A percentile compares a stretch with the other conserved stretches of the same genome.
phyloP scores from a whole-genome alignment of 2,113 vertebrate genomes.

The Sylvia atricapilla region DNA sequence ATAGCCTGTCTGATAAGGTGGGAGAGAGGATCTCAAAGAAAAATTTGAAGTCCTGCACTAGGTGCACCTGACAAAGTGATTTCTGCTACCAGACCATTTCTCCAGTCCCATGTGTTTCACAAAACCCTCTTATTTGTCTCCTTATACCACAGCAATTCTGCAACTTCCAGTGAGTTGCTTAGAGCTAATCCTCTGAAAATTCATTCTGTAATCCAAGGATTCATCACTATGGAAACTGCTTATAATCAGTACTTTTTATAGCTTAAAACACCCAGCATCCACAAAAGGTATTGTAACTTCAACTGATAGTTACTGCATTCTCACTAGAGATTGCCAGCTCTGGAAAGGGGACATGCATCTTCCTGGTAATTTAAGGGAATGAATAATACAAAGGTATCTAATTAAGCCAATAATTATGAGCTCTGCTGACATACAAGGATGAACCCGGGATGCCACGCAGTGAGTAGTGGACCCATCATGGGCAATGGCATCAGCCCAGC shows the following conservation, averaged over 20 bases:
- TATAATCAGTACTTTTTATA: constrained; percentile 68
- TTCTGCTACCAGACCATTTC: background rate
- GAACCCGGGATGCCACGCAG: rapidly evolving
- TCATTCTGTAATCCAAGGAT: constrained; percentile 53
- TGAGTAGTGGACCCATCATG: background rate
- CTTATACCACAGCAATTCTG: background rate
- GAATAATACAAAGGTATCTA: background rate
- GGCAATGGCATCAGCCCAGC: background rate
- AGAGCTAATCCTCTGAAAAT: constrained; percentile 68
- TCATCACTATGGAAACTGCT: constrained; percentile 72
- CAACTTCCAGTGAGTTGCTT: constrained; percentile 47
- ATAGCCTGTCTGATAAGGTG: background rate
- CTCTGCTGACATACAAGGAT: background rate
- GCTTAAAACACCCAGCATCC: constrained; percentile 9
- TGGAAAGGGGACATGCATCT: background rate
- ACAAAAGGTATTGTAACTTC: constrained; percentile 41
- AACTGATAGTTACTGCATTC: background rate
- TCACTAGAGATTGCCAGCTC: background rate
- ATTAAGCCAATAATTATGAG: background rate
- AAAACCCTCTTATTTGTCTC: background rate
- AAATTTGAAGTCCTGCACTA: background rate
- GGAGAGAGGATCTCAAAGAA: background rate
- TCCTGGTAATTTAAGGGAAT: background rate
- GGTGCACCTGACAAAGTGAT: background rate
- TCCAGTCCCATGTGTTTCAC: background rate